A percentile compares a stretch with the other conserved stretches of the same genome.
These are phyloP conservation scores for Paralichthys olivaceus DNA, from an alignment of 2,113 vertebrate genomes.

Conservation along the genomic window DNA sequence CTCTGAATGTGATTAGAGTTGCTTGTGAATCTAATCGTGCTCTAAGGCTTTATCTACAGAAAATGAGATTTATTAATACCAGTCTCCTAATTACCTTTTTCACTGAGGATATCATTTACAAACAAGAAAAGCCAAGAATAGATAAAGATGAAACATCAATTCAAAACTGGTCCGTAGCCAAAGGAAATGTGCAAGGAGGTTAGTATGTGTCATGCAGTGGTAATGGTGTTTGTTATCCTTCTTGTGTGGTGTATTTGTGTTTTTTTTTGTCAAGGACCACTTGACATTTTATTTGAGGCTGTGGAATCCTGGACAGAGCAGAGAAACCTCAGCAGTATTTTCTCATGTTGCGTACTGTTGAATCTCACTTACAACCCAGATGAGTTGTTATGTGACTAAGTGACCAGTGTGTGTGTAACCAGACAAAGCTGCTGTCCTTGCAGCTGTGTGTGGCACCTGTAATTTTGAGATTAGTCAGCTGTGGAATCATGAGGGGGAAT, in stretches of 20 bases:
- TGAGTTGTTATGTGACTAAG: neutral
- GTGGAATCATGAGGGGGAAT: neutral
- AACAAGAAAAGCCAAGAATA: no score
- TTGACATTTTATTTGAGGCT: neutral
- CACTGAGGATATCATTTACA: no score
- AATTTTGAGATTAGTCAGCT: neutral
- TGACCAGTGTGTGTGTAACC: neutral
- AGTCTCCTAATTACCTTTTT: neutral
- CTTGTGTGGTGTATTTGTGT: neutral
- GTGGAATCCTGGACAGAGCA: neutral
- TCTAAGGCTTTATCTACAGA: no score
- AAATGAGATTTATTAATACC: no score
- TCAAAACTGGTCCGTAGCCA: neutral
- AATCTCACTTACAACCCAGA: neutral
- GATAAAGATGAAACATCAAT: neutral
- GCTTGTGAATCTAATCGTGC: no score
- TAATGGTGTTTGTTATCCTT: neutral
- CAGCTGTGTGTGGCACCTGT: constrained; percentile 3
- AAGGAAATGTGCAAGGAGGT: neutral
- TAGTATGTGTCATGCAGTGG: no score
- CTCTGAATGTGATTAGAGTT: no score
- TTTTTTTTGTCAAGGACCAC: neutral
- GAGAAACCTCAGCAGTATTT: neutral
- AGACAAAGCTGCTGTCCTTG: neutral
- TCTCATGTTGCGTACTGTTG: neutral